Conservation (phyloP, 2,113 vertebrate species). For the Natator depressus region DNA sequence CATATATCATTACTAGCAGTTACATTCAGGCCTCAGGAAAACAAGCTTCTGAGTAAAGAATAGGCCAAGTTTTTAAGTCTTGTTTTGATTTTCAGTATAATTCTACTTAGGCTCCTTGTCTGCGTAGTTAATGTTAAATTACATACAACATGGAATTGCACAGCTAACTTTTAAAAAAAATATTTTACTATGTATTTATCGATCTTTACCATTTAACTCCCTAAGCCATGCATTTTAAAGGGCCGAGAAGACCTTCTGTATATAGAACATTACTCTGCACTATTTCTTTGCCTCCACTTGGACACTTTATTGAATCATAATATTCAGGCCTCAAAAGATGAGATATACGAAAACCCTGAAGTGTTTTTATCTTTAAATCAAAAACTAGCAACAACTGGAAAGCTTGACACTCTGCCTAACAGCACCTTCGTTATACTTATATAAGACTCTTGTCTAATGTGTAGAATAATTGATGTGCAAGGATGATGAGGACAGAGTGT, state of each 20-base stretch:
- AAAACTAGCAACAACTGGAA: neutral
- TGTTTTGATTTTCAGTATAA: neutral
- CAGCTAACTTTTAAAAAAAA: neutral
- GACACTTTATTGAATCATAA: neutral
- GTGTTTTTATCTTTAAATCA: neutral
- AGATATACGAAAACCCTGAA: neutral
- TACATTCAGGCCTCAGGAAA: neutral
- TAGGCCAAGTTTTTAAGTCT: neutral
- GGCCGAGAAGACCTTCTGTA: neutral
- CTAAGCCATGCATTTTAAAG: neutral
- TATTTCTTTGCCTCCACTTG: neutral
- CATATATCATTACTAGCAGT: rapidly evolving
- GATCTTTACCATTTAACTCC: neutral
- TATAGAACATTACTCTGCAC: neutral
- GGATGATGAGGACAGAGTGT: rapidly evolving
- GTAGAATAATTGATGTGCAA: neutral
- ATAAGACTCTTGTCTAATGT: neutral
- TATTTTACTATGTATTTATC: neutral
- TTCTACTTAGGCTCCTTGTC: neutral
- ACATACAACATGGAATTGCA: neutral
- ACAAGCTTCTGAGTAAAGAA: neutral
- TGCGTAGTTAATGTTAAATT: rapidly evolving
- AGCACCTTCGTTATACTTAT: neutral
- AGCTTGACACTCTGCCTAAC: rapidly evolving
- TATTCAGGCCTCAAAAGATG: neutral